Evolutionary conservation across 2,113 vertebrate species (phyloP).

Genomic region (Erinaceus europaeus): DNA sequence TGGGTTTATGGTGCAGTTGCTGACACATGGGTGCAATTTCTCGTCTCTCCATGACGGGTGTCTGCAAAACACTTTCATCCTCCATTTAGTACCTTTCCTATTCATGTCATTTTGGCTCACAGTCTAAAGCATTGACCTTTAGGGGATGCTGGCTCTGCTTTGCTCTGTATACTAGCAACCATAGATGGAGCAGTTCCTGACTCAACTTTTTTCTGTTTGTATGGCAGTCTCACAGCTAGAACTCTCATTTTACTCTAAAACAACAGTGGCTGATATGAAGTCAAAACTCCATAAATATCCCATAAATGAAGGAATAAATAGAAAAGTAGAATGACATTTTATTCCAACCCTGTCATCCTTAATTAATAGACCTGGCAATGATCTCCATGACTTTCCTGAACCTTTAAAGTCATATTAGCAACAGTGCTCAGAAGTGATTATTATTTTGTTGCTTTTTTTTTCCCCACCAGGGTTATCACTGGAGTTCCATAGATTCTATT

Average conservation of each 20-base stretch:
- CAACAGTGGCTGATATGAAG: not conserved
- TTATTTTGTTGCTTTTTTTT: too few species aligned
- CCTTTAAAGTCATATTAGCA: not conserved
- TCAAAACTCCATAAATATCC: not conserved
- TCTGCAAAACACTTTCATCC: too few species aligned
- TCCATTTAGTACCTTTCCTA: too few species aligned
- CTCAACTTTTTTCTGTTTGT: too few species aligned
- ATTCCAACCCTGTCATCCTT: not conserved
- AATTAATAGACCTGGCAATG: not conserved
- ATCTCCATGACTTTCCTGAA: not conserved
- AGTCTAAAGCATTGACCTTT: not conserved
- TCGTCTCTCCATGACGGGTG: too few species aligned
- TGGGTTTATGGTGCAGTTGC: too few species aligned
- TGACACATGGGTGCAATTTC: too few species aligned
- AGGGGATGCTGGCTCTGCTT: fast-evolving
- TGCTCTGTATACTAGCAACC: fast-evolving
- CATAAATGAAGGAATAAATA: not conserved
- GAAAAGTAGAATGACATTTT: not conserved
- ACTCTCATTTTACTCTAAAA: too few species aligned
- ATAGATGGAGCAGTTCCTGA: not conserved
- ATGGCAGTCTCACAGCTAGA: not conserved
- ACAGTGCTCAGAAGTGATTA: not conserved
- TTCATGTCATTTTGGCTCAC: not conserved
- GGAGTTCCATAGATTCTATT: too few species aligned
- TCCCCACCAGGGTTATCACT: too few species aligned